Base-by-base conservation (phyloP, 37 sponge, comb jelly and placozoan genomes). In the Crambe crambe region DNA sequence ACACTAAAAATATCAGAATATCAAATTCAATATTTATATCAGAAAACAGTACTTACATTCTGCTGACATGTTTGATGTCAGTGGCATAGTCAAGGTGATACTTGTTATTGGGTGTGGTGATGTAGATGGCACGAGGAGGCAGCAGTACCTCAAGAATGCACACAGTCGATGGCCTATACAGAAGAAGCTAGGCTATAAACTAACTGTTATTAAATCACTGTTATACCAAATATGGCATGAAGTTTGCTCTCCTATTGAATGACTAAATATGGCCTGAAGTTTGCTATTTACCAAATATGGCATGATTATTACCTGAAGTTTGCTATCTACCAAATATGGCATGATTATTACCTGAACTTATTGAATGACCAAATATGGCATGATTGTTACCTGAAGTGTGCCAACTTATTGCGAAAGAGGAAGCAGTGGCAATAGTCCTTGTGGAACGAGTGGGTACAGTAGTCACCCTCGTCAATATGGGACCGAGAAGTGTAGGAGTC, bases 341-440 rank as follows among this genome's bases (percentile, higher is more conserved):
- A n/a, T n/a, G n/a, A n/a, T n/a, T n/a, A n/a, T n/a, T n/a, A n/a
- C n/a, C n/a, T n/a, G n/a, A n/a, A n/a, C n/a, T n/a, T n/a, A n/a
- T n/a, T n/a, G n/a, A n/a, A n/a, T n/a, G n/a, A n/a, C n/a, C n/a
- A n/a, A n/a, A n/a, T n/a, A n/a, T n/a, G n/a, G n/a, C n/a, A n/a
- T n/a, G n/a, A n/a, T n/a, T n/a, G n/a, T n/a, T 66, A 96, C 91
- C 92, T 89, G 72, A 97, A 93, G 21, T 71, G 69, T 0, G 95
- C 98, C 32, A 90, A 62, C 12, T 82, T 85, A 57, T 88, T 79
- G 2, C 83, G 74, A 42, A 78, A 84, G n/a, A 80, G 65, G 86
- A 97, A 97, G 80, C 79, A 92, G 43, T 97, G 96, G 36, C 86
- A 70, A 78, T 95, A 94, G 68, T 82, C 84, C 51, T 80, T 67